phyloP scores from a whole-genome alignment of 2,888 invertebrate genomes.

The Nephrocerus scutellatus region DNA sequence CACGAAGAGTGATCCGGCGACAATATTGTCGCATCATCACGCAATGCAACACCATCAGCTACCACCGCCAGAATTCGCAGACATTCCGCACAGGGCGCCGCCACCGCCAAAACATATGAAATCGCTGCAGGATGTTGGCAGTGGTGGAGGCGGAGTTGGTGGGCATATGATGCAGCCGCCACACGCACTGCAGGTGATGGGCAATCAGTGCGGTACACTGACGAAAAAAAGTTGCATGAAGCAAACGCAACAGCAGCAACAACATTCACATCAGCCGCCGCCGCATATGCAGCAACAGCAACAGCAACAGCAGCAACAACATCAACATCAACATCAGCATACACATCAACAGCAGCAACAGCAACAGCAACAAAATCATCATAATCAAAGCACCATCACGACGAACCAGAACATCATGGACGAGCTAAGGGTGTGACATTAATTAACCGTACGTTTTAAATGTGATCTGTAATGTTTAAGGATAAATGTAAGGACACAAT shows the following conservation, averaged over 20 bases:
- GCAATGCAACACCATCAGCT: constrained; percentile 71
- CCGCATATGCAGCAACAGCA: constrained; percentile 32
- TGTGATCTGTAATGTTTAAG: constrained; percentile 47
- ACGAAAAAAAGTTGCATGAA: constrained; percentile 64
- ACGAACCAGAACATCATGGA: constrained; percentile 59
- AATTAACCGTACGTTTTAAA: constrained; percentile 48
- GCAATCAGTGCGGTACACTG: constrained; percentile 62
- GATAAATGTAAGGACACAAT: too few species aligned
- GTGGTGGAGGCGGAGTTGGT: constrained; percentile 44
- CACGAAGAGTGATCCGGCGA: constrained; percentile 63
- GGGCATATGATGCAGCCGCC: constrained; percentile 62
- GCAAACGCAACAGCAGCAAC: constrained; percentile 38
- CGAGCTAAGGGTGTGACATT: constrained; percentile 77
- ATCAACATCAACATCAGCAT: constrained; percentile 17
- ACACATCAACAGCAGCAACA: constrained; percentile 18
- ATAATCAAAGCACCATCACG: constrained; percentile 48
- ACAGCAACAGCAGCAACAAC: constrained; percentile 23
- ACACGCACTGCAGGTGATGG: constrained; percentile 70
- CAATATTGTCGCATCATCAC: constrained; percentile 68
- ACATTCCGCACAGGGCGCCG: constrained; percentile 68
- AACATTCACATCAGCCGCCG: constrained; percentile 27
- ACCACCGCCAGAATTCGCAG: constrained; percentile 79
- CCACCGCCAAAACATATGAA: constrained; percentile 65
- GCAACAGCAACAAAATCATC: constrained; percentile 40
- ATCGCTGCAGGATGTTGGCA: constrained; percentile 49